These are phyloP conservation scores for Loris lydekkerianus DNA, from an alignment of 2,797 vertebrate species.

Conservation along the genomic window DNA sequence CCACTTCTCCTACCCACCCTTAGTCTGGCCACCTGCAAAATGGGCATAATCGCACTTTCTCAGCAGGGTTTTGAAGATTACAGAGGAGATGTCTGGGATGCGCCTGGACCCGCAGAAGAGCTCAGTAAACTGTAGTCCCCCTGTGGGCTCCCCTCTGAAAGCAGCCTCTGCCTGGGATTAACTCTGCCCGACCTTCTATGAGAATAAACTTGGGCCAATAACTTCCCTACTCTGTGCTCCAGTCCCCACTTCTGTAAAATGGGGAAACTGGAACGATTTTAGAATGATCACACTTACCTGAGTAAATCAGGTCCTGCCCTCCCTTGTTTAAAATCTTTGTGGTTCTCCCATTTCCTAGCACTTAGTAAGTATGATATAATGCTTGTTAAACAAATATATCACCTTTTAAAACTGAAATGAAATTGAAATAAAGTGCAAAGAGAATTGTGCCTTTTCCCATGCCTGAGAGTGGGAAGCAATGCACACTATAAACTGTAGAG, in stretches of 20 bases:
- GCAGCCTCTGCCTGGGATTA: neutral
- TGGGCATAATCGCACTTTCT: neutral
- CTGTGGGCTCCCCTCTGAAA: neutral
- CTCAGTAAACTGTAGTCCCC: neutral
- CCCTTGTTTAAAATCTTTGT: neutral
- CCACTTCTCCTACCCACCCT: neutral
- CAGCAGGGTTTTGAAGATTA: neutral
- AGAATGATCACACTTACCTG: neutral
- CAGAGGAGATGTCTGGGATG: neutral
- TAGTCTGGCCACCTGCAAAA: neutral
- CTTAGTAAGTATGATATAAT: neutral
- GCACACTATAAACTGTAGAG: neutral
- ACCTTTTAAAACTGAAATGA: neutral
- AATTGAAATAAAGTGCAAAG: neutral
- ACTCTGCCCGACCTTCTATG: neutral
- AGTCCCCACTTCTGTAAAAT: neutral
- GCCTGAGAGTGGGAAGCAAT: neutral
- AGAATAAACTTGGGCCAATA: neutral
- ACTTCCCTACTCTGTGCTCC: neutral
- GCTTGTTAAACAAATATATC: neutral
- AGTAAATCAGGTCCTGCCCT: neutral
- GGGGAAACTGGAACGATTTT: neutral
- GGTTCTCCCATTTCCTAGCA: neutral
- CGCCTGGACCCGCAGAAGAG: neutral
- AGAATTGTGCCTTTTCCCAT: neutral